These are phyloP conservation scores for Ataeniobius toweri DNA, from an alignment of 2,797 vertebrate genomes.

Conservation along the genomic window DNA sequence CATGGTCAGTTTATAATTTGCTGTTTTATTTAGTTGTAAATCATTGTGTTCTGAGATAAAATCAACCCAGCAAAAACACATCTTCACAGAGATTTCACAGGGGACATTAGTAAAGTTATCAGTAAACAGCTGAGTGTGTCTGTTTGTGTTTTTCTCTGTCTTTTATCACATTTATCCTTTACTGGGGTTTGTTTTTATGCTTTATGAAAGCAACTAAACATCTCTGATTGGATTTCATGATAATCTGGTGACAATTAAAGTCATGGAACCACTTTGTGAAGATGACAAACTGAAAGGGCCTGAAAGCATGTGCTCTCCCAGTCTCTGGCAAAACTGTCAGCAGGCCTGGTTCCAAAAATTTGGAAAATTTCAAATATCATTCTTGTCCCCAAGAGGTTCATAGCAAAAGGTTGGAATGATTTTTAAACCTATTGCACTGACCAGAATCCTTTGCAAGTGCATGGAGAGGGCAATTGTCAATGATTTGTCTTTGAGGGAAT, in stretches of 20 bases:
- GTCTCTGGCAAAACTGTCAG: too few relatives aligned
- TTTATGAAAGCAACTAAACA: neutral
- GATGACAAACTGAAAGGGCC: neutral
- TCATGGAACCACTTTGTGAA: neutral
- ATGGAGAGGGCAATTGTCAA: too few relatives aligned
- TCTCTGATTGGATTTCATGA: neutral
- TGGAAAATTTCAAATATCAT: too few relatives aligned
- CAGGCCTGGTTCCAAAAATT: too few relatives aligned
- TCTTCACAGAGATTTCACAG: neutral
- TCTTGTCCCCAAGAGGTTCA: too few relatives aligned
- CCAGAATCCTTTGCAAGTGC: too few relatives aligned
- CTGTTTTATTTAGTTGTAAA: neutral
- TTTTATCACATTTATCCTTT: neutral
- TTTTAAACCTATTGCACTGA: too few relatives aligned
- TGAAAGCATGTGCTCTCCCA: too few relatives aligned
- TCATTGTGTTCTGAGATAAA: neutral
- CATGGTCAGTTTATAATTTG: neutral
- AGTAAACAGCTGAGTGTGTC: neutral
- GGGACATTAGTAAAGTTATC: neutral
- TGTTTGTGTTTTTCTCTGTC: neutral
- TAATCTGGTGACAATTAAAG: neutral
- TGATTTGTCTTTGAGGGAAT: too few relatives aligned
- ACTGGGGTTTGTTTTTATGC: neutral
- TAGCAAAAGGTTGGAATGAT: too few relatives aligned
- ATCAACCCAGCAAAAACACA: neutral